Evolutionary conservation across 2,113 vertebrate genomes (phyloP).

Genomic region (cattle (Bos taurus)): DNA sequence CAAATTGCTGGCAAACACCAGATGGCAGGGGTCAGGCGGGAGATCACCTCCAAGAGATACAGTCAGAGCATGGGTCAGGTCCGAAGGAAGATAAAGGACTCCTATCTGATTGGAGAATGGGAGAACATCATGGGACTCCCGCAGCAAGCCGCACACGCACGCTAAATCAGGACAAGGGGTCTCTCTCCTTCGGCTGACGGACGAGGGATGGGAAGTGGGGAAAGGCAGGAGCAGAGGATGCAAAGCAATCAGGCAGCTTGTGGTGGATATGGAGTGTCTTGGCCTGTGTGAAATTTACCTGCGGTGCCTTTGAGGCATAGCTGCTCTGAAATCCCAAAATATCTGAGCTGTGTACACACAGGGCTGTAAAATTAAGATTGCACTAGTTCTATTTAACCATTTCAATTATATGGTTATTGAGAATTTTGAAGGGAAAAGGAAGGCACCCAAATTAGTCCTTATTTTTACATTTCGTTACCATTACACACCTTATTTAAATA

Average conservation of each 20-base stretch:
- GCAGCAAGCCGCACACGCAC: neutral
- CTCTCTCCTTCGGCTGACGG: neutral
- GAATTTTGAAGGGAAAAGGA: slow-evolving; percentile 16
- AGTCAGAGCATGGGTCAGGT: neutral
- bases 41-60: neutral
- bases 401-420: neutral
- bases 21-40: slow-evolving; percentile 50
- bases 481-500: slow-evolving; percentile 16
- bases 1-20: slow-evolving; percentile 48
- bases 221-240: neutral
- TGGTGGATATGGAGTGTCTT: neutral
- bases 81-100: slow-evolving; percentile 7
- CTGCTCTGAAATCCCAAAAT: neutral
- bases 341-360: neutral
- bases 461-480: slow-evolving; percentile 36
- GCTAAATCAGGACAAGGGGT: neutral
- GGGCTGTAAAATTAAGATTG: neutral
- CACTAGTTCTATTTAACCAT: neutral
- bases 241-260: neutral
- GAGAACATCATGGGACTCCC: accelerated
- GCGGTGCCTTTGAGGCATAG: neutral
- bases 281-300: neutral
- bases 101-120: neutral
- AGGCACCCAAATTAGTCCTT: slow-evolving; percentile 10
- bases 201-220: neutral